Conservation (phyloP, 1,140 invertebrate species). For the Drosophila ercepeae region DNA sequence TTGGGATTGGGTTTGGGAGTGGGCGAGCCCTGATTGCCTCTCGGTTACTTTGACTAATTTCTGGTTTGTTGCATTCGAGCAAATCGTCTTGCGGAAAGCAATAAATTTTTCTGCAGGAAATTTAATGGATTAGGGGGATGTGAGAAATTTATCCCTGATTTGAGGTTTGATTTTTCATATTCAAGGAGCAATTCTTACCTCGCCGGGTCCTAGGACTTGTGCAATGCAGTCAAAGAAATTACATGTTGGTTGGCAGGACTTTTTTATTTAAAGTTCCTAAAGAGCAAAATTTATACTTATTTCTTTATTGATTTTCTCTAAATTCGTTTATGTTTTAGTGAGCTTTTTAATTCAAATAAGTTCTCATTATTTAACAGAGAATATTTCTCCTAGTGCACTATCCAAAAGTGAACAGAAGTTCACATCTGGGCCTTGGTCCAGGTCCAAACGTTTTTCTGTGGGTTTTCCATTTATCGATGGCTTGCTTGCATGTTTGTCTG, state of each 20-base stretch:
- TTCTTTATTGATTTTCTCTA: too few species aligned
- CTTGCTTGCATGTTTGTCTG: slow-evolving; percentile 51
- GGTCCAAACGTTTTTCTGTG: slow-evolving; percentile 41
- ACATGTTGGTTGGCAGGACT: too few species aligned
- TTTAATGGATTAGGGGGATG: slow-evolving; percentile 57
- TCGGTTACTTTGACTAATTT: slow-evolving; percentile 58
- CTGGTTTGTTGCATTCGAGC: slow-evolving; percentile 41
- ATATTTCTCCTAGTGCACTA: neutral
- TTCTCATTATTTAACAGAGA: too few species aligned
- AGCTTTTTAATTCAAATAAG: too few species aligned
- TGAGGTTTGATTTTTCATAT: slow-evolving; percentile 56
- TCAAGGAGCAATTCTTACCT: slow-evolving; percentile 37
- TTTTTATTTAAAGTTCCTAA: too few species aligned
- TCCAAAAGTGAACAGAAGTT: slow-evolving; percentile 25
- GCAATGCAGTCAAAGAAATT: neutral
- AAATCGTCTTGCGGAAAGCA: slow-evolving; percentile 56
- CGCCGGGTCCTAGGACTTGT: neutral
- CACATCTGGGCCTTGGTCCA: slow-evolving; percentile 23
- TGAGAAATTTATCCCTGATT: slow-evolving; percentile 58
- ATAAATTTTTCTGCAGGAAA: slow-evolving; percentile 58
- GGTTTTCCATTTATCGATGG: slow-evolving; percentile 51
- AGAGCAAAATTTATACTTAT: too few species aligned
- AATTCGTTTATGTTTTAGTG: too few species aligned
- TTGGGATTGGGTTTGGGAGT: too few species aligned
- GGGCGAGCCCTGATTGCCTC: slow-evolving; percentile 34